phyloP scores from a whole-genome alignment of 1,140 invertebrate genomes.

The Drosophila albomicans region DNA sequence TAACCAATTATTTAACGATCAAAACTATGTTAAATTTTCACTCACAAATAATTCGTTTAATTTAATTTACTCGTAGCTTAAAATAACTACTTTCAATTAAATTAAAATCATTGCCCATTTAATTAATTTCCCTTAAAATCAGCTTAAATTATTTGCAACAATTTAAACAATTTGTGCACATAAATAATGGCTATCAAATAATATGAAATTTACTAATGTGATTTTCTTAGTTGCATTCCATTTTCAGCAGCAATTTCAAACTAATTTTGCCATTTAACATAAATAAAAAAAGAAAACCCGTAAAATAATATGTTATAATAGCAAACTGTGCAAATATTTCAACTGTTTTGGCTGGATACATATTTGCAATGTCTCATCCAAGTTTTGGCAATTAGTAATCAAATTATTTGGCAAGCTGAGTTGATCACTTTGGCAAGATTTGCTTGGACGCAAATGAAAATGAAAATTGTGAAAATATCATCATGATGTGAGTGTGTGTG shows the following conservation, averaged over 20 bases:
- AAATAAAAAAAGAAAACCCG: background rate
- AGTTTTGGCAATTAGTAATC: constrained; percentile 33
- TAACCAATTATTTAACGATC: background rate
- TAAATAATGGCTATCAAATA: background rate
- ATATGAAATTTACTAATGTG: background rate
- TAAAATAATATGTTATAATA: background rate
- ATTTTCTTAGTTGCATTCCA: background rate
- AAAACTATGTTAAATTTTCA: background rate
- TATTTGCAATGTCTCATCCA: background rate
- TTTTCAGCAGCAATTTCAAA: background rate
- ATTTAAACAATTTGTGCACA: background rate
- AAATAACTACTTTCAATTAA: too few relatives aligned
- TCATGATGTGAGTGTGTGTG: constrained; percentile 11
- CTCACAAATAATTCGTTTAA: too few relatives aligned
- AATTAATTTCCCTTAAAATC: background rate
- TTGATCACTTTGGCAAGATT: background rate
- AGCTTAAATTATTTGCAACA: background rate
- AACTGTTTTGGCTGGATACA: background rate
- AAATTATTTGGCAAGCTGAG: constrained; percentile 23
- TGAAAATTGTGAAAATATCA: constrained; percentile 47
- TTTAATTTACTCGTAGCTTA: too few relatives aligned
- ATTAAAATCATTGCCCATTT: too few relatives aligned
- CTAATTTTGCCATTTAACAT: background rate
- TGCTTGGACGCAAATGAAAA: constrained; percentile 8
- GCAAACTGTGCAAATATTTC: background rate